Evolutionary conservation across 2,888 invertebrate species (phyloP).

Genomic region (Agonum fuliginosum): DNA sequence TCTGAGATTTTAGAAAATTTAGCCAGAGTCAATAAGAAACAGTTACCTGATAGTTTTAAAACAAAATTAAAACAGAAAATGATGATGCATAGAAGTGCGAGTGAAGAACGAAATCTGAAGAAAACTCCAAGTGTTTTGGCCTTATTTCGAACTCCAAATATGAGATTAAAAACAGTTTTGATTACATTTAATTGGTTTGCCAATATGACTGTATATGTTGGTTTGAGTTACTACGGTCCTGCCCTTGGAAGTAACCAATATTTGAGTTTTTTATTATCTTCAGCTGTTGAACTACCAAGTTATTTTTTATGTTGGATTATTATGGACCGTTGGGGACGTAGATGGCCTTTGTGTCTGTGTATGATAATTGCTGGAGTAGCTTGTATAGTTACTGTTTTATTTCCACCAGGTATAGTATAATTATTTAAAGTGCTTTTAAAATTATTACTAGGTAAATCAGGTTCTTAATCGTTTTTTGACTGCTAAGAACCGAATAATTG

Average conservation of each 20-base stretch:
- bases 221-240: constrained; percentile 93
- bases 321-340: constrained; percentile 90
- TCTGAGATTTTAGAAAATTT: constrained; percentile 84
- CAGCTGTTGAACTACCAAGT: constrained; percentile 91
- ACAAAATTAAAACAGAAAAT: constrained; percentile 82
- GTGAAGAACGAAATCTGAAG: constrained; percentile 74
- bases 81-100: constrained; percentile 76
- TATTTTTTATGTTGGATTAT: constrained; percentile 91
- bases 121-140: constrained; percentile 78
- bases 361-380: constrained; percentile 90
- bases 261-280: constrained; percentile 90
- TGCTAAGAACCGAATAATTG: neutral
- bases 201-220: constrained; percentile 94
- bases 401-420: constrained; percentile 81
- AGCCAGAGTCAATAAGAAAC: constrained; percentile 85
- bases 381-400: constrained; percentile 88
- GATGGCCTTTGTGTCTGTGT: constrained; percentile 91
- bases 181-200: constrained; percentile 95
- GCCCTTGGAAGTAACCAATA: constrained; percentile 91
- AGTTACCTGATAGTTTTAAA: constrained; percentile 83
- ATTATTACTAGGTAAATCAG: neutral
- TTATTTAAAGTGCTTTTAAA: neutral
- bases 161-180: constrained; percentile 89
- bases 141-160: constrained; percentile 88
- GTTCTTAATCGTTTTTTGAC: constrained; percentile 4